Percentiles rank a stretch among this genome's conserved stretches.
phyloP scores from a whole-genome alignment of 1,140 invertebrate species.

The Ceratitis capitata region DNA sequence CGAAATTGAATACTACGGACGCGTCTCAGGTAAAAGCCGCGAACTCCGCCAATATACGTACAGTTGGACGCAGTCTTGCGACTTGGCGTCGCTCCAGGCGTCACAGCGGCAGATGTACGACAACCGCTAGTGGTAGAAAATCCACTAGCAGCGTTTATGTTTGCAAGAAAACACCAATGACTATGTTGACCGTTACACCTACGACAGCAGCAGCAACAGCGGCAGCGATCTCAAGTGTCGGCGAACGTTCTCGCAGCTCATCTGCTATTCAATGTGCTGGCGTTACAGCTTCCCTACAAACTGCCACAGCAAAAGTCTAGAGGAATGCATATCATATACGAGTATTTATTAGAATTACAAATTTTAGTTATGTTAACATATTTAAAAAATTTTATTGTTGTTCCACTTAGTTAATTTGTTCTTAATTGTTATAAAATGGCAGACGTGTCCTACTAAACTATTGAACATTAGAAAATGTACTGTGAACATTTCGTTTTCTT shows the following conservation, averaged over 20 bases:
- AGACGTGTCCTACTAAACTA: background rate
- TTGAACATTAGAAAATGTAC: conserved; percentile 3
- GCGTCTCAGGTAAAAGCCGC: background rate
- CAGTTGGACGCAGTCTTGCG: background rate
- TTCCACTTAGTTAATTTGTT: conserved; percentile 36
- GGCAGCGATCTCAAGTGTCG: background rate
- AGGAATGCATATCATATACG: background rate
- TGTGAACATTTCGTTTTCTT: background rate
- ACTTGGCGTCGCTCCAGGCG: conserved; percentile 20
- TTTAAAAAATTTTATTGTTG: conserved; percentile 25
- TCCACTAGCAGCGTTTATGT: background rate
- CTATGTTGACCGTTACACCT: background rate
- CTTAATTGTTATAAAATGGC: conserved; percentile 28
- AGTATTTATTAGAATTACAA: background rate
- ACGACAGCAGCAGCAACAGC: background rate
- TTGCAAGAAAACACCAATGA: background rate
- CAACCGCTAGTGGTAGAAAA: background rate
- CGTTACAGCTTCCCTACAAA: background rate
- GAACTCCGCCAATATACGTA: background rate
- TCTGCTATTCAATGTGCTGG: background rate
- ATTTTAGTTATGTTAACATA: background rate
- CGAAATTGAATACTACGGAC: background rate
- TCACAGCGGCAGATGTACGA: background rate
- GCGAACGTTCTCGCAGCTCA: background rate
- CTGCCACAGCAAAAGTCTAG: background rate